These are phyloP conservation scores for Dynastes maya DNA, from an alignment of 2,888 invertebrate species.

Conservation along the genomic window DNA sequence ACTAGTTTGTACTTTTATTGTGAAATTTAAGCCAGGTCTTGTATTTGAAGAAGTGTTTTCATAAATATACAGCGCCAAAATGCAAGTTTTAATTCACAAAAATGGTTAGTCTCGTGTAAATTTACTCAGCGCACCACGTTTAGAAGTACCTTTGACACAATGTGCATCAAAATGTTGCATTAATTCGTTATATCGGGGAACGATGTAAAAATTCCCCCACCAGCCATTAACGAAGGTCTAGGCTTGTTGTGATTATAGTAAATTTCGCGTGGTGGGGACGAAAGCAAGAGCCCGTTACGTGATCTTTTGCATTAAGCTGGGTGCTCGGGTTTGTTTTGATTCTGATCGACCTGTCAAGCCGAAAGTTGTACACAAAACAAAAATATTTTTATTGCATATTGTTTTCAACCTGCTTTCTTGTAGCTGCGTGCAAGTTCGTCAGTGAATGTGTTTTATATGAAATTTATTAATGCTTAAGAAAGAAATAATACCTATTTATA, in stretches of 20 bases:
- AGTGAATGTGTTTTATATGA: no score
- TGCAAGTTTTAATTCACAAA: background rate
- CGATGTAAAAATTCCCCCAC: constrained; percentile 25
- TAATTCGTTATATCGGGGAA: constrained; percentile 16
- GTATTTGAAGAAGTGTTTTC: no score
- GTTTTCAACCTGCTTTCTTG: no score
- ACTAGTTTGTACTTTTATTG: no score
- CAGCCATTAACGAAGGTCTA: constrained; percentile 9
- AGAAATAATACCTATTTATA: no score
- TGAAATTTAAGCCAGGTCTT: no score
- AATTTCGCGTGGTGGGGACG: background rate
- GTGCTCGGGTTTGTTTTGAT: background rate
- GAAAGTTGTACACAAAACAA: no score
- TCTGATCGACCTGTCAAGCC: background rate
- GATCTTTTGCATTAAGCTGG: constrained; percentile 7
- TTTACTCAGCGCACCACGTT: background rate
- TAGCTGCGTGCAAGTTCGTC: no score
- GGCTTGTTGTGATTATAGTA: background rate
- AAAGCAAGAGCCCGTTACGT: constrained; percentile 10
- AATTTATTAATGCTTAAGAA: no score
- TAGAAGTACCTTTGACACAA: constrained; percentile 4
- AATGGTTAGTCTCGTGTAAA: background rate
- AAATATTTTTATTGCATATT: no score
- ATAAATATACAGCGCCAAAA: background rate
- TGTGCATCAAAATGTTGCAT: constrained; percentile 3